A percentile compares a stretch with the other conserved stretches of the same genome.
These are phyloP conservation scores for Platycnemis pennipes DNA, from an alignment of 2,888 invertebrate species.

Conservation along the genomic window DNA sequence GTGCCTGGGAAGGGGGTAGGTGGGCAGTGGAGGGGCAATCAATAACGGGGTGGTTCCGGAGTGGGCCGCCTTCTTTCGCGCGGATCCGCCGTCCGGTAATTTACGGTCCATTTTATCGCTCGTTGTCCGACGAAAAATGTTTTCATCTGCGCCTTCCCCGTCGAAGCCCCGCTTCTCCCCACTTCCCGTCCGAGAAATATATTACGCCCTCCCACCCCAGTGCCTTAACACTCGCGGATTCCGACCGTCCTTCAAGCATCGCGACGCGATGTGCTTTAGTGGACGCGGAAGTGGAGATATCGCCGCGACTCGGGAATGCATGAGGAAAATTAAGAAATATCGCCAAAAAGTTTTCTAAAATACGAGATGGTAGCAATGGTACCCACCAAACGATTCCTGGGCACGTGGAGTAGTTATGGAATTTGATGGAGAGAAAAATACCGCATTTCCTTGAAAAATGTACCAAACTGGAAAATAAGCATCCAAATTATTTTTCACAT, in stretches of 20 bases:
- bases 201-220: neutral
- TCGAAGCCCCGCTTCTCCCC: neutral
- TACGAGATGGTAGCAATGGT: too few relatives aligned
- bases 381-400: too few relatives aligned
- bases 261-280: neutral
- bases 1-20: too few relatives aligned
- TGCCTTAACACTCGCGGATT: neutral
- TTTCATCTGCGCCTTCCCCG: neutral
- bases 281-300: constrained; percentile 6
- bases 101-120: constrained; percentile 39
- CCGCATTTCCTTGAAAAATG: too few relatives aligned
- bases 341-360: neutral
- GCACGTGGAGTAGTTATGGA: too few relatives aligned
- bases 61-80: neutral
- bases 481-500: too few relatives aligned
- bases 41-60: neutral
- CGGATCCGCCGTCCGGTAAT: constrained; percentile 4
- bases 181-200: neutral
- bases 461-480: too few relatives aligned
- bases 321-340: neutral
- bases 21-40: neutral
- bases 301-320: neutral
- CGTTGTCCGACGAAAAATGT: constrained; percentile 7
- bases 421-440: too few relatives aligned
- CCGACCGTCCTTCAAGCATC: neutral